A percentile compares a stretch with the other conserved stretches of the same genome.
Evolutionary conservation across 2,888 invertebrate genomes (phyloP).

Genomic region (Neoitamus cyanurus): DNA sequence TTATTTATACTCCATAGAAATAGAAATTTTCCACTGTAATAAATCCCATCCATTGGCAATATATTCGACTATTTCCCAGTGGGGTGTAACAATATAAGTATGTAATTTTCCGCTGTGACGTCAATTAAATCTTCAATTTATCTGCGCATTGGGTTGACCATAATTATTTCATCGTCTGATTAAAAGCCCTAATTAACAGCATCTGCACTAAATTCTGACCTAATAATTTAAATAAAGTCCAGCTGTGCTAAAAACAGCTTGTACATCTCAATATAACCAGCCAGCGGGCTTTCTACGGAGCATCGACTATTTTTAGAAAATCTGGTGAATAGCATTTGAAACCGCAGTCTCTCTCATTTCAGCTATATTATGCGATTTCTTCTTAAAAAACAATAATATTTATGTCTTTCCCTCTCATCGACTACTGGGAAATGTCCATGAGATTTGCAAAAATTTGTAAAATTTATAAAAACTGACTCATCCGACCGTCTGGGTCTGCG

Average conservation of each 20-base stretch:
- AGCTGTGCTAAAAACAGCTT: background rate
- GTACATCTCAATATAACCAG: background rate
- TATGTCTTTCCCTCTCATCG: slow-evolving; percentile 8
- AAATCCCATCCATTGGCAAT: background rate
- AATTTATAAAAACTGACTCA: slow-evolving; percentile 12
- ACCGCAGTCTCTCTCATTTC: background rate
- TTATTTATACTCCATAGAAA: background rate
- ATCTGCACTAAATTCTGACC: slow-evolving; percentile 25
- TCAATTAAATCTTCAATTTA: background rate
- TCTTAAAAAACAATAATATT: slow-evolving; percentile 2
- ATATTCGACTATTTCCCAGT: background rate
- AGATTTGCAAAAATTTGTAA: slow-evolving; percentile 1
- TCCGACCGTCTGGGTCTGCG: background rate
- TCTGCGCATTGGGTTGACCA: background rate
- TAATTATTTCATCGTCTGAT: background rate
- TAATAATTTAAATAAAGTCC: slow-evolving; percentile 32
- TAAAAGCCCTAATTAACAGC: slow-evolving; percentile 18
- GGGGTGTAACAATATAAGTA: background rate
- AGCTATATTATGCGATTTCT: background rate
- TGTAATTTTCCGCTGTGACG: background rate
- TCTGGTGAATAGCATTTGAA: background rate
- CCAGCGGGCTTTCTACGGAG: background rate
- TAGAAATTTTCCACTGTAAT: background rate
- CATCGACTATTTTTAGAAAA: background rate
- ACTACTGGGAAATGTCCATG: background rate